Conservation (phyloP, 2,888 invertebrate genomes). For the Fabriciana adippe region DNA sequence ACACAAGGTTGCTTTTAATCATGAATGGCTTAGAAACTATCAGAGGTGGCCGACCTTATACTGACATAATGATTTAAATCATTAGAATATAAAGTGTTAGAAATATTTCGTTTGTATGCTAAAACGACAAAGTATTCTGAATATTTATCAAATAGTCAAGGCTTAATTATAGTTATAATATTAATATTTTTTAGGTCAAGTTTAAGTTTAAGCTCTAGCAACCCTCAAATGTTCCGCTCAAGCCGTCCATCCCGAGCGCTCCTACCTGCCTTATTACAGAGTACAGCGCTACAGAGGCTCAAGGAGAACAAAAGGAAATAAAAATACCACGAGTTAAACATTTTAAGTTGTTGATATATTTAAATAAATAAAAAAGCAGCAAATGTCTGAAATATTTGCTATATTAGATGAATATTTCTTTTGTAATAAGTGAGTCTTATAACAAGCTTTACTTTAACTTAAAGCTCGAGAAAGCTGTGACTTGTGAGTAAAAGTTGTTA, state of each 20-base stretch:
- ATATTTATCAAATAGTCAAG: constrained; percentile 1
- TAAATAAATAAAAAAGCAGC: too few relatives aligned
- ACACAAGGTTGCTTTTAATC: constrained; percentile 43
- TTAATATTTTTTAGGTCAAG: constrained; percentile 18
- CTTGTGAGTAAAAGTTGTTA: constrained; percentile 28
- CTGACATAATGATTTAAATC: constrained; percentile 3
- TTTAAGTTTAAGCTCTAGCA: constrained; percentile 47
- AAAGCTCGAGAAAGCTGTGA: constrained; percentile 29
- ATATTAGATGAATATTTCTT: too few relatives aligned
- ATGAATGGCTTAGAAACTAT: constrained; percentile 40
- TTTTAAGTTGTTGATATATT: background rate
- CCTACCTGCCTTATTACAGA: constrained; percentile 68
- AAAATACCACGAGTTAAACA: background rate
- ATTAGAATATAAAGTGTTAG: constrained; percentile 8
- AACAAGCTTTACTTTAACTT: constrained; percentile 19
- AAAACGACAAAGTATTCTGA: too few relatives aligned
- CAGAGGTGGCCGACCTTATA: constrained; percentile 38
- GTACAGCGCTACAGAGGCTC: constrained; percentile 42
- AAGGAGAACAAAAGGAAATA: background rate
- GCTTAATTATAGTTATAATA: constrained; percentile 9
- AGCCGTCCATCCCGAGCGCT: constrained; percentile 66
- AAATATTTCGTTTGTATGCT: too few relatives aligned
- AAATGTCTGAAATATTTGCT: too few relatives aligned
- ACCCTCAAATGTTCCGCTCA: constrained; percentile 67
- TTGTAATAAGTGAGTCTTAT: background rate